Conservation (phyloP, 2,113 vertebrate genomes). For the Pipa parva region DNA sequence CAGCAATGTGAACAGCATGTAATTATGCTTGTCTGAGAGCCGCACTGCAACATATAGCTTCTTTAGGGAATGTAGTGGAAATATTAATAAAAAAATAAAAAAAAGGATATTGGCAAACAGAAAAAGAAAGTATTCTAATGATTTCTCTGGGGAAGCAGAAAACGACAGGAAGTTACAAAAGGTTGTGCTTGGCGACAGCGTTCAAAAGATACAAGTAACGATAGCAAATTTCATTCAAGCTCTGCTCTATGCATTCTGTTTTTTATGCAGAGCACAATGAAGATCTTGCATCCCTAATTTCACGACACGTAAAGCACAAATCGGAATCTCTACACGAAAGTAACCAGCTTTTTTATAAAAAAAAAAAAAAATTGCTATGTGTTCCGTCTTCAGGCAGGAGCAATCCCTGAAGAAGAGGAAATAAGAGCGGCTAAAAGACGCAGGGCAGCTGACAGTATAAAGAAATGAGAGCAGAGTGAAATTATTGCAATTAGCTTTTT, state of each 20-base stretch:
- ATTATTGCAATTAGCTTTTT: too few relatives aligned
- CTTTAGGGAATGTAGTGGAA: not conserved
- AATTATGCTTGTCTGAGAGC: conserved; percentile 13
- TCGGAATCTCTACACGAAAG: too few relatives aligned
- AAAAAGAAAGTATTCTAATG: conserved; percentile 8
- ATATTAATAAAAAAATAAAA: not conserved
- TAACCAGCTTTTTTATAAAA: too few relatives aligned
- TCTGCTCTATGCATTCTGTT: not conserved
- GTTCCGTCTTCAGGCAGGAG: too few relatives aligned
- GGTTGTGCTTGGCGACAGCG: conserved; percentile 5
- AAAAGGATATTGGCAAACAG: conserved; percentile 15
- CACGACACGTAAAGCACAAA: not conserved
- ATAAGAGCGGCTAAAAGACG: too few relatives aligned
- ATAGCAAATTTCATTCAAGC: conserved; percentile 7
- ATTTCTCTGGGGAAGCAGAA: conserved; percentile 1
- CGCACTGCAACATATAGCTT: not conserved
- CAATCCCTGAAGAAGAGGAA: too few relatives aligned
- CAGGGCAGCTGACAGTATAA: too few relatives aligned
- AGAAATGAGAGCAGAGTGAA: too few relatives aligned
- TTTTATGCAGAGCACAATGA: not conserved
- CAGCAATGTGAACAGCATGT: conserved; percentile 11
- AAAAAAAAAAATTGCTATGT: too few relatives aligned
- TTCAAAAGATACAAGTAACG: conserved; percentile 13
- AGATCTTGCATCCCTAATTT: not conserved
- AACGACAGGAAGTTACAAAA: not conserved